These are phyloP conservation scores for Drosophila miranda DNA, from an alignment of 1,140 invertebrate genomes.

Conservation along the genomic window DNA sequence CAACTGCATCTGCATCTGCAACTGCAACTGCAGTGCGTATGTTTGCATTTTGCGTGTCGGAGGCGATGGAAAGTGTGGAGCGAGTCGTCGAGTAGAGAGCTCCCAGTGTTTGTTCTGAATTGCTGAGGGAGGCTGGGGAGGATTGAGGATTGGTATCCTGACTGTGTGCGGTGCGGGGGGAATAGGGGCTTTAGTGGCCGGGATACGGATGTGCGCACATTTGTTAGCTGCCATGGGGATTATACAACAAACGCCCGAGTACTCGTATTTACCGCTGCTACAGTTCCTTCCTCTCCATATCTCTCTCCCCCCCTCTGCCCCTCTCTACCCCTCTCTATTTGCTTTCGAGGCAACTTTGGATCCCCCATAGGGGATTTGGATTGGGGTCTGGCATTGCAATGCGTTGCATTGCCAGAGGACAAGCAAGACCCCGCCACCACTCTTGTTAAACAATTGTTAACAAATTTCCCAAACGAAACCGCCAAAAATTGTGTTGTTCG, in stretches of 20 bases:
- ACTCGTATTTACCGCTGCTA: slow-evolving; percentile 46
- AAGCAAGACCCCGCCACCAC: slow-evolving; percentile 9
- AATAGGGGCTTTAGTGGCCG: slow-evolving; percentile 46
- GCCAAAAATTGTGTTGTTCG: slow-evolving; percentile 37
- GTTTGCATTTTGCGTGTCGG: slow-evolving; percentile 68
- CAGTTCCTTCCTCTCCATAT: slow-evolving; percentile 3
- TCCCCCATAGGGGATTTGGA: slow-evolving; percentile 31
- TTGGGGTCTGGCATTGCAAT: slow-evolving; percentile 34
- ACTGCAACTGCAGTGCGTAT: slow-evolving; percentile 70
- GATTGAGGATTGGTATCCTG: neutral
- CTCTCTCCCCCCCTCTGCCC: slow-evolving; percentile 12
- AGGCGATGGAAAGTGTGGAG: slow-evolving; percentile 40
- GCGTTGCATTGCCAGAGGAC: slow-evolving; percentile 43
- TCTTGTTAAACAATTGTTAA: slow-evolving; percentile 68
- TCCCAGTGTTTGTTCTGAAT: slow-evolving; percentile 48
- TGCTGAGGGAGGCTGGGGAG: slow-evolving; percentile 30
- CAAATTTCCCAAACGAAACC: slow-evolving; percentile 66
- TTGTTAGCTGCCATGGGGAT: slow-evolving; percentile 74
- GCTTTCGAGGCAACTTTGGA: slow-evolving; percentile 45
- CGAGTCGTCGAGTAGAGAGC: slow-evolving; percentile 17
- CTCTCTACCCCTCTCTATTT: slow-evolving; percentile 18
- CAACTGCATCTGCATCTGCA: slow-evolving; percentile 31
- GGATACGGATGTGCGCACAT: slow-evolving; percentile 73
- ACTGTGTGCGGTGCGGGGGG: neutral
- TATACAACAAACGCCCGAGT: slow-evolving; percentile 67